Conservation (phyloP, 2,797 vertebrate genomes). For the Galagoides demidoff region DNA sequence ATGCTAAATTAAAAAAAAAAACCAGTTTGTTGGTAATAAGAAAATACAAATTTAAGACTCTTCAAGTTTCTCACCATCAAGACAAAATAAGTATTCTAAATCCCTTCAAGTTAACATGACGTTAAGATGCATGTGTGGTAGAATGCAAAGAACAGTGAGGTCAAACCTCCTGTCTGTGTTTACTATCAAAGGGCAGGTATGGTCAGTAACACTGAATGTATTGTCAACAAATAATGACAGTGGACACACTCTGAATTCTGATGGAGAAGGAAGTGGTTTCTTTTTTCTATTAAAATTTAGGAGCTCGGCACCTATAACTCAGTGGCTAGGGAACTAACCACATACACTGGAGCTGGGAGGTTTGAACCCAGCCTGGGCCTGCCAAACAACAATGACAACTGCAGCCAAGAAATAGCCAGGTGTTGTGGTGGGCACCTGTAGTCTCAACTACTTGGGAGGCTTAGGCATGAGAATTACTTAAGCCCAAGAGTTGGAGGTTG, state of each 20-base stretch:
- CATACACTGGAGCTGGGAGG: too few species aligned
- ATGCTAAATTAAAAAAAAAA: not conserved
- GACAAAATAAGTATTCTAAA: not conserved
- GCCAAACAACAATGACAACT: too few species aligned
- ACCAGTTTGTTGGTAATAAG: not conserved
- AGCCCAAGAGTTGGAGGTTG: too few species aligned
- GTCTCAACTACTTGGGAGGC: too few species aligned
- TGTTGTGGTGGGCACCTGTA: too few species aligned
- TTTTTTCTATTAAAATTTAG: not conserved
- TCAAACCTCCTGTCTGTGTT: not conserved
- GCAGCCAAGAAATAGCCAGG: too few species aligned
- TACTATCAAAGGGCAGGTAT: not conserved
- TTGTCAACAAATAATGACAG: not conserved
- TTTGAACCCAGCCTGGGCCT: too few species aligned
- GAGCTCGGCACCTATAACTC: too few species aligned
- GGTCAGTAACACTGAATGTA: not conserved
- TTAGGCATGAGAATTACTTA: too few species aligned
- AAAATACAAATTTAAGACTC: conserved; percentile 23
- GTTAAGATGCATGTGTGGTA: not conserved
- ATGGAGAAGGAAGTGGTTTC: not conserved
- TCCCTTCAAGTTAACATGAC: not conserved
- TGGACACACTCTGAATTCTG: not conserved
- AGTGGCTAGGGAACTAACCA: too few species aligned
- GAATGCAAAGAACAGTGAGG: not conserved
- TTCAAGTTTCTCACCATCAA: not conserved